Base-by-base conservation (phyloP, 2,797 vertebrate species). In the Adelosebastes latens region DNA sequence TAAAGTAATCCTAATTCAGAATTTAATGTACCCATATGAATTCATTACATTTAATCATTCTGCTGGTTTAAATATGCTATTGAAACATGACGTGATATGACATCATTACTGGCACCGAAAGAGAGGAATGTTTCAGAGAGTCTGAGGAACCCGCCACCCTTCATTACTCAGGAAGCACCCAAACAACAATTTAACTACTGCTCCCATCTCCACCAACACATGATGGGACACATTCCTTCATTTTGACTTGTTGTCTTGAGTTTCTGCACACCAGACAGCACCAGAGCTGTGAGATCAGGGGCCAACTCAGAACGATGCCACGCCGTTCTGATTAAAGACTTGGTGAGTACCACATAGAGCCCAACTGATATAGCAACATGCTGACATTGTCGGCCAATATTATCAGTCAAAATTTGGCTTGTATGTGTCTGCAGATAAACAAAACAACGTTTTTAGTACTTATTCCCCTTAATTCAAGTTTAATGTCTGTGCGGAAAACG, bases 61-160 rank as follows among this genome's bases (percentile, higher is more conserved):
- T 80, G 62, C 69, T 85, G 60, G 72, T 79, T 87, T 86, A 12
- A 79, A 82, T 39, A 80, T 25, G 25, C 24, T 62, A 67, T 75
- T 52, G 69, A 72, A 74, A 67, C 31, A 66, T 46, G 10, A 59
- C 24, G 39, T 20, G 52, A 79, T 56, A 75, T 20, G 32, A 71
- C 34, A 75, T 80, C 12, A 56, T 80, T 62, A 83, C 72, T 84
- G 79, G 83, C 81, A 82, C 82, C 20, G 36, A 86, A 79, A 82
- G 24, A 64, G 69, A 77, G 89, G 85, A 93, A 93, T 91, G 83
- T 92, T 80, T 83, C 9, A 83, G 64, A 77, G 12, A 77, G 10
- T 59, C 31, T 46, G 25, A 62, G 25, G 69, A 73, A 52, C n/a
- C 68, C 24, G 3, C 63, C 73, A 84, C 55, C 74, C 58, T 49